Percentiles rank a stretch among this genome's conserved stretches.
phyloP scores from a whole-genome alignment of 2,888 invertebrate species.

The Merodon equestris region DNA sequence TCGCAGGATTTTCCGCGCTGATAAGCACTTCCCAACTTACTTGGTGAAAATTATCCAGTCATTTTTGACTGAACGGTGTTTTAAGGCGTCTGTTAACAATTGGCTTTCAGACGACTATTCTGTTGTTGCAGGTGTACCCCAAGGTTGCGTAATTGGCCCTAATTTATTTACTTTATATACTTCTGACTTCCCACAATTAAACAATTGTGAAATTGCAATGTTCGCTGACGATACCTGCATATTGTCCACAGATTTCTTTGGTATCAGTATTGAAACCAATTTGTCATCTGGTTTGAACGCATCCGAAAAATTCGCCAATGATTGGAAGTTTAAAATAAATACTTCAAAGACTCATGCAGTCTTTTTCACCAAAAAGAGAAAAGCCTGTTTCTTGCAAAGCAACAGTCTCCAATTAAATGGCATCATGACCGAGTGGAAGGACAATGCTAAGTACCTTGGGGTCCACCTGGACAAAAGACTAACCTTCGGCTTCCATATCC shows the following conservation, averaged over 20 bases:
- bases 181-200: constrained; percentile 58
- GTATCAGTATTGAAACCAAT: constrained; percentile 16
- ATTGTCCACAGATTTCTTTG: constrained; percentile 20
- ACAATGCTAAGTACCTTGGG: constrained; percentile 7
- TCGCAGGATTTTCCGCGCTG: no score
- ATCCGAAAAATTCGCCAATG: constrained; percentile 1
- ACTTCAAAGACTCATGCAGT: not conserved
- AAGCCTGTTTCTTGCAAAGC: not conserved
- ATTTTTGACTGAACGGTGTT: constrained; percentile 16
- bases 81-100: constrained; percentile 22
- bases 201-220: constrained; percentile 27
- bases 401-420: not conserved
- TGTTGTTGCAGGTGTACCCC: constrained; percentile 15
- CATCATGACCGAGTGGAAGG: not conserved
- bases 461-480: constrained; percentile 8
- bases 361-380: constrained; percentile 19
- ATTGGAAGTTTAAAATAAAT: constrained; percentile 8
- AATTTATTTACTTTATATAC: constrained; percentile 68
- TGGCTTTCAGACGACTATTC: not conserved
- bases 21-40: no score
- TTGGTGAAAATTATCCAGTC: constrained; percentile 66
- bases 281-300: constrained; percentile 1
- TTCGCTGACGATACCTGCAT: constrained; percentile 67
- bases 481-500: constrained; percentile 2
- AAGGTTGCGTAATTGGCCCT: constrained; percentile 46